Conservation (phyloP, 2,113 vertebrate species). For the Embiotoca jacksoni region DNA sequence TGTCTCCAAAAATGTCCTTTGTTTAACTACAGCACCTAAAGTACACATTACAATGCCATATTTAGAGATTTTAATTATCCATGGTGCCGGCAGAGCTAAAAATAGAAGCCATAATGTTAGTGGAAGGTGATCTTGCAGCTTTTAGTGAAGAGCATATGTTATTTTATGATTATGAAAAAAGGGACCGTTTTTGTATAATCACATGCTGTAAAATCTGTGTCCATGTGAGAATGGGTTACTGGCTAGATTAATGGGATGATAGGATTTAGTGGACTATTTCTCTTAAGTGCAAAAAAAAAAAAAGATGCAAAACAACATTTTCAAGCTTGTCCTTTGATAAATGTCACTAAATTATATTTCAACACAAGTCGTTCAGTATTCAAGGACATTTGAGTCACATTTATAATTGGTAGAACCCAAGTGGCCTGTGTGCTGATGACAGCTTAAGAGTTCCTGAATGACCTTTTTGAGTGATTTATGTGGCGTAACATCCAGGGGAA, state of each 20-base stretch:
- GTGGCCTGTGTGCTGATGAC: slow-evolving; percentile 9
- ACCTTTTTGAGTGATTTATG: slow-evolving; percentile 45
- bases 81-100: background rate
- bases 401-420: background rate
- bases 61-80: slow-evolving; percentile 1
- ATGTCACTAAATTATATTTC: slow-evolving; percentile 7
- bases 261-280: background rate
- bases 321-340: slow-evolving; percentile 1
- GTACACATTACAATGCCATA: background rate
- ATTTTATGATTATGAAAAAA: background rate
- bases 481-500: slow-evolving; percentile 1
- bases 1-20: background rate
- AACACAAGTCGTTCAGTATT: slow-evolving; percentile 7
- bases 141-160: background rate
- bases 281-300: background rate
- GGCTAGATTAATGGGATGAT: background rate
- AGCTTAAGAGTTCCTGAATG: slow-evolving; percentile 24
- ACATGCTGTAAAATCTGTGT: background rate
- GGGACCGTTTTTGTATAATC: background rate
- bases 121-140: background rate
- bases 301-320: background rate
- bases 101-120: background rate
- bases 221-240: background rate
- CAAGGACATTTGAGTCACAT: slow-evolving; percentile 15
- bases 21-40: background rate